These are phyloP conservation scores for Epsilonema sp. DNA, from an alignment of 2,888 invertebrate species.

Conservation along the genomic window DNA sequence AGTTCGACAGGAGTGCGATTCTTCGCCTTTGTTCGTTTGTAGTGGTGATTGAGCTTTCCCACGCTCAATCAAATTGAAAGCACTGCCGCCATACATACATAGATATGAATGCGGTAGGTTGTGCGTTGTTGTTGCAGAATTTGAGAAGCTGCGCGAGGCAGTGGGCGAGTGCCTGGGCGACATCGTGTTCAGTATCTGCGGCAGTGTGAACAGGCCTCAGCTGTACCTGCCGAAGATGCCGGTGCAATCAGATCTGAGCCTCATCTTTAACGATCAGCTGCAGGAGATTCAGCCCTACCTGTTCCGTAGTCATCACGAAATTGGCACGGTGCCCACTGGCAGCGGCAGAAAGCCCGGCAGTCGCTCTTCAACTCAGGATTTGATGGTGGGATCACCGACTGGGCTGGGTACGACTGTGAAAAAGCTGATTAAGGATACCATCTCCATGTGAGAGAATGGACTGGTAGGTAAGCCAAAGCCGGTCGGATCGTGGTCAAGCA, in stretches of 20 bases:
- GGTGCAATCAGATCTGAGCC: constrained; percentile 66
- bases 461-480: too few relatives aligned
- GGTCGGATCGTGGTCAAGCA: too few relatives aligned
- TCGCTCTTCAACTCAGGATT: too few relatives aligned
- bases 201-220: constrained; percentile 82
- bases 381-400: too few relatives aligned
- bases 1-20: too few relatives aligned
- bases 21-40: too few relatives aligned
- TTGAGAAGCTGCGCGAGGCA: constrained; percentile 59
- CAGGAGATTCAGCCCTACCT: constrained; percentile 87
- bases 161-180: constrained; percentile 48
- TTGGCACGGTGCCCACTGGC: constrained; percentile 10
- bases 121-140: too few relatives aligned
- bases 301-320: constrained; percentile 50
- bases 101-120: too few relatives aligned
- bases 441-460: constrained; percentile 35
- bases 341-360: background rate
- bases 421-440: constrained; percentile 65
- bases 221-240: constrained; percentile 94
- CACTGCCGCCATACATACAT: too few relatives aligned
- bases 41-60: too few relatives aligned
- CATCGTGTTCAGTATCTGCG: constrained; percentile 78
- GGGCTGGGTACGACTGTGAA: constrained; percentile 72
- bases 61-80: too few relatives aligned
- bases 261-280: constrained; percentile 80